These are phyloP conservation scores for Ennomos fuscantarius DNA, from an alignment of 2,888 invertebrate genomes.

Conservation along the genomic window DNA sequence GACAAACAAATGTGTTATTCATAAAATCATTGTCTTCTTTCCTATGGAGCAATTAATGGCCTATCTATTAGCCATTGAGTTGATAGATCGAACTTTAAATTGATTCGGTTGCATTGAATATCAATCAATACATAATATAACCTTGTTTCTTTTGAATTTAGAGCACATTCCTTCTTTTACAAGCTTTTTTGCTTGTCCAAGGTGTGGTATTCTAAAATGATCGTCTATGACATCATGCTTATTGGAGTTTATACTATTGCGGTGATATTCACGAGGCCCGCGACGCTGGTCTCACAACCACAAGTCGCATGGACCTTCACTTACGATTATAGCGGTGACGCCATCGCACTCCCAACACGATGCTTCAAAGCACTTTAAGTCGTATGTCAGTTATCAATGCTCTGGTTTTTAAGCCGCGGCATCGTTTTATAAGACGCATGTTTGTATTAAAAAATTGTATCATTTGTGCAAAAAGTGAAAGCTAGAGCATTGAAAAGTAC, in stretches of 20 bases:
- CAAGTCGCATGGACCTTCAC: slow-evolving; percentile 61
- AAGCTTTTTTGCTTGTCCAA: neutral
- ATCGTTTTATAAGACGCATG: neutral
- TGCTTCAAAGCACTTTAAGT: slow-evolving; percentile 37
- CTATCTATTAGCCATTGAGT: slow-evolving; percentile 11
- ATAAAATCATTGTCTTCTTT: slow-evolving; percentile 23
- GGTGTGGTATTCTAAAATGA: slow-evolving; percentile 43
- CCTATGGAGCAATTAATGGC: slow-evolving; percentile 11
- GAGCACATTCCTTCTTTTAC: neutral
- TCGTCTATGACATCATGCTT: slow-evolving; percentile 57
- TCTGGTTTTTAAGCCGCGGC: slow-evolving; percentile 15
- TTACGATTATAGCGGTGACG: slow-evolving; percentile 78
- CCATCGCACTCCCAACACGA: slow-evolving; percentile 62
- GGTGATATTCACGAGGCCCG: slow-evolving; percentile 26
- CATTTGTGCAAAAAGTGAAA: no score
- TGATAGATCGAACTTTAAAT: slow-evolving; percentile 24
- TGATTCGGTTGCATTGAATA: slow-evolving; percentile 24
- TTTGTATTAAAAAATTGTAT: no score
- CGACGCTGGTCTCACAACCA: slow-evolving; percentile 30
- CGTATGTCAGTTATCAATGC: slow-evolving; percentile 17
- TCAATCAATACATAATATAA: neutral
- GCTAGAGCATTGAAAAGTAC: no score
- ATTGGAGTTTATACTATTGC: slow-evolving; percentile 42
- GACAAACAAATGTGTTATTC: slow-evolving; percentile 25
- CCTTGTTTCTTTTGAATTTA: neutral